phyloP scores from a whole-genome alignment of 2,888 invertebrate species.

The Geotrupes spiniger region DNA sequence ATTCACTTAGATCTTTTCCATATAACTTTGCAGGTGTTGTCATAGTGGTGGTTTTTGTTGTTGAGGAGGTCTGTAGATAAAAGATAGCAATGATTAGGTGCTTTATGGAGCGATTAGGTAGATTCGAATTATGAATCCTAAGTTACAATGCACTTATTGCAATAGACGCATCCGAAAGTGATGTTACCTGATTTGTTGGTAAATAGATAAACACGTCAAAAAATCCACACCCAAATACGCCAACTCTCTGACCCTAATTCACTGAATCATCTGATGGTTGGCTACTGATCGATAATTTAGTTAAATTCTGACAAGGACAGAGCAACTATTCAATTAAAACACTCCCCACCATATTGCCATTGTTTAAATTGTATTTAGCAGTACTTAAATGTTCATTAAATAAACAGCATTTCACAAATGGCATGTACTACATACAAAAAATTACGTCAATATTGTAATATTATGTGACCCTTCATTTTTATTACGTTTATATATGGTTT shows the following conservation, averaged over 20 bases:
- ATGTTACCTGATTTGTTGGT: slow-evolving; percentile 12
- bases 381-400: too few relatives aligned
- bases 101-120: background rate
- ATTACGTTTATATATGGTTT: too few relatives aligned
- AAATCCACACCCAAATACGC: slow-evolving; percentile 38
- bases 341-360: too few relatives aligned
- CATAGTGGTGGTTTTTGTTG: slow-evolving; percentile 85
- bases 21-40: slow-evolving; percentile 87
- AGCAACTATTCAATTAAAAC: too few relatives aligned
- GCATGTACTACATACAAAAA: too few relatives aligned
- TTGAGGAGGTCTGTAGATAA: slow-evolving; percentile 78
- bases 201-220: slow-evolving; percentile 18
- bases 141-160: background rate
- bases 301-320: background rate
- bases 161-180: background rate
- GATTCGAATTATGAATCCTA: background rate
- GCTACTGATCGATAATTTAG: slow-evolving; percentile 17
- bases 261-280: slow-evolving; percentile 27
- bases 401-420: too few relatives aligned
- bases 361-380: too few relatives aligned
- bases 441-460: too few relatives aligned
- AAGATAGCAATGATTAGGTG: slow-evolving; percentile 23
- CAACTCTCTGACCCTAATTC: slow-evolving; percentile 39
- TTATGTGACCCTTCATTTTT: too few relatives aligned
- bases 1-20: slow-evolving; percentile 85